phyloP scores from a whole-genome alignment of 1,140 invertebrate species.

The Brachionus rotundiformis region DNA sequence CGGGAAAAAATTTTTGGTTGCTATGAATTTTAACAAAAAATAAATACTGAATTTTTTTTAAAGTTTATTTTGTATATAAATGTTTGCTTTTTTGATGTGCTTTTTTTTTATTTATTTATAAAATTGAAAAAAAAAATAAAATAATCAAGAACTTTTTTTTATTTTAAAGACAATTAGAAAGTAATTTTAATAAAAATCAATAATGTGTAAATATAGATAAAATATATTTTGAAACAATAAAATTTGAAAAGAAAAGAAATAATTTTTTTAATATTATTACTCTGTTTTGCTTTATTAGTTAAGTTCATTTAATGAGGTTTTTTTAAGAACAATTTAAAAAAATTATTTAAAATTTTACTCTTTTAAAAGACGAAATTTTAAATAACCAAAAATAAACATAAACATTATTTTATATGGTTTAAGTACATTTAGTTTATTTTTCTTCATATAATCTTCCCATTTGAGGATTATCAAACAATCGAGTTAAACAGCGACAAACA shows the following conservation, averaged over 20 bases:
- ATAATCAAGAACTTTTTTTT: constrained; percentile 12
- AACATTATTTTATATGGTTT: background rate
- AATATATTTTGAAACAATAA: constrained; percentile 15
- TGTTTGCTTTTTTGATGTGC: background rate
- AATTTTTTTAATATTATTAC: background rate
- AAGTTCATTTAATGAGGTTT: background rate
- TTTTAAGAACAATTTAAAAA: background rate
- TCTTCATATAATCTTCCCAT: background rate
- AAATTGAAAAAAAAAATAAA: constrained; percentile 3
- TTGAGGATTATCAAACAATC: too few species aligned
- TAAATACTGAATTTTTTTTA: background rate
- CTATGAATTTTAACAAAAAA: background rate
- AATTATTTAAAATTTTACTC: background rate
- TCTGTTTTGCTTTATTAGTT: background rate
- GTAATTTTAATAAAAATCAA: constrained; percentile 13
- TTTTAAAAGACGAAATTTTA: constrained; percentile 17
- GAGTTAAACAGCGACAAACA: background rate
- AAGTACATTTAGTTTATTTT: background rate
- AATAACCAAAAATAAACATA: background rate
- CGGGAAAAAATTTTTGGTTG: too few species aligned
- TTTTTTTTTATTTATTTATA: background rate
- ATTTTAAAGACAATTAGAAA: constrained; percentile 17
- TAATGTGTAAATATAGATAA: constrained; percentile 2
- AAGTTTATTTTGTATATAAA: background rate
- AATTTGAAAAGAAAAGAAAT: background rate